Percentiles rank a stretch among this genome's conserved stretches.
phyloP scores from a whole-genome alignment of 1,140 invertebrate genomes.

The Ceratosolen solmsi region DNA sequence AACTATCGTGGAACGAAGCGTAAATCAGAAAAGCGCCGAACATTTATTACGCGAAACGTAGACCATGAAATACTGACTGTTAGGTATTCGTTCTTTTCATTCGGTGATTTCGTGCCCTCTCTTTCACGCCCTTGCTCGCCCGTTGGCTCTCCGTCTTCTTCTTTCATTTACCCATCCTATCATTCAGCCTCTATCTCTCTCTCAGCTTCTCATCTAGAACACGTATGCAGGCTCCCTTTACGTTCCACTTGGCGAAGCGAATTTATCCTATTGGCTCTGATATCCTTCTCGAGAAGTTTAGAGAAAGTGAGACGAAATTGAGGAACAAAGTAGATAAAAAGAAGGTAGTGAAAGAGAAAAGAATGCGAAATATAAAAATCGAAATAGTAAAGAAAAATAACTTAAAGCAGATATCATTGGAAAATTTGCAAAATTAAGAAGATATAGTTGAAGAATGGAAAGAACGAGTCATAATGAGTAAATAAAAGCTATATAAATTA shows the following conservation, averaged over 20 bases:
- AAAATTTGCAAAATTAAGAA: neutral
- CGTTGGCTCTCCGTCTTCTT: too few species aligned
- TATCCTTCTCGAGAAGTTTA: slow-evolving; percentile 51
- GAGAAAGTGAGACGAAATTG: neutral
- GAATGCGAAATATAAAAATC: neutral
- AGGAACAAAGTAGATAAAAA: neutral
- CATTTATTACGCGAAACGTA: slow-evolving; percentile 69
- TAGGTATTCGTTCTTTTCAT: neutral
- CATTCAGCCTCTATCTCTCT: neutral
- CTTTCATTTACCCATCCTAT: slow-evolving; percentile 47
- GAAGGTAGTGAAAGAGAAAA: neutral
- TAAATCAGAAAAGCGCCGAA: slow-evolving; percentile 70
- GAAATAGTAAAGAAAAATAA: too few species aligned
- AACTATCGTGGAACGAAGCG: slow-evolving; percentile 62
- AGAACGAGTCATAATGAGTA: too few species aligned
- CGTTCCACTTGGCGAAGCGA: slow-evolving; percentile 59
- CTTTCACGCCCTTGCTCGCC: too few species aligned
- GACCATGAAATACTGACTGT: slow-evolving; percentile 64
- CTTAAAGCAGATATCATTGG: neutral
- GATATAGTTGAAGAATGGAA: too few species aligned
- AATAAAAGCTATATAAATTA: too few species aligned
- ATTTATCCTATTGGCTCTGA: slow-evolving; percentile 63
- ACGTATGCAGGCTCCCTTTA: slow-evolving; percentile 7
- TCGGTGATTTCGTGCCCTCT: neutral
- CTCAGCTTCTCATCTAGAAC: slow-evolving; percentile 4